Evolutionary conservation across 1,140 invertebrate species (phyloP), one percentile per base, ranked within the genome.

Genomic region (Drosophila pseudoananassae): DNA sequence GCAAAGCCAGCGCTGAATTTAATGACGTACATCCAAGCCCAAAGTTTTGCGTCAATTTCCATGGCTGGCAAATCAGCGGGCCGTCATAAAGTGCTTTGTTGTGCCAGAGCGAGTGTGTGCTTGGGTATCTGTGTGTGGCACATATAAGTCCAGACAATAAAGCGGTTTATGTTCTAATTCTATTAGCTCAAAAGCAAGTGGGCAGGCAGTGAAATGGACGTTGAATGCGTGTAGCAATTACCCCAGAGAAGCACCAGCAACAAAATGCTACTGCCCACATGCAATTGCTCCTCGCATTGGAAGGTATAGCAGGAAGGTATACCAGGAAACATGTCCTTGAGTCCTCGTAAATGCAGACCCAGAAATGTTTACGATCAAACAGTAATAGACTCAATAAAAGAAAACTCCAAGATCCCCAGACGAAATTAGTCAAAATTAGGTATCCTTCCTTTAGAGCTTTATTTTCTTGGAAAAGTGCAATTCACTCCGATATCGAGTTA

Each of bases 91-190:
- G 57, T 58, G 78, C 74, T 45, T 46, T 40, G 57, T 58, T 59
- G 20, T 29, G 15, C 5, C 0, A 17, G 4, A 15, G 31, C n/a
- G 27, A 25, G 33, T 46, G 15, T 56, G 52, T n/a, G 43, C 38
- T 29, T 38, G 25, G 15, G 50, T 14, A 49, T 63, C 17, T 20
- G 36, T 55, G 47, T 63, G 53, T 47, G 58, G 46, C 47, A 52
- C 36, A 23, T 47, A 55, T 54, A 47, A 56, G 56, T 60, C 66
- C 77, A 51, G 77, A 68, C 78, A 78, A 85, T 87, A 82, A 85
- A 85, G 82, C 74, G 78, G 82, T 85, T 85, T 85, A 85, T 85
- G 78, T 58, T 82, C 82, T 87, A 85, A 85, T 85, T 85, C 82
- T 85, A 85, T 85, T 85, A 85, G 82, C 69, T 63, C 47, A 64